Percentiles rank a stretch among this genome's conserved stretches.
Evolutionary conservation across 2,797 vertebrate species (phyloP).

Genomic region (Gouania willdenowi): DNA sequence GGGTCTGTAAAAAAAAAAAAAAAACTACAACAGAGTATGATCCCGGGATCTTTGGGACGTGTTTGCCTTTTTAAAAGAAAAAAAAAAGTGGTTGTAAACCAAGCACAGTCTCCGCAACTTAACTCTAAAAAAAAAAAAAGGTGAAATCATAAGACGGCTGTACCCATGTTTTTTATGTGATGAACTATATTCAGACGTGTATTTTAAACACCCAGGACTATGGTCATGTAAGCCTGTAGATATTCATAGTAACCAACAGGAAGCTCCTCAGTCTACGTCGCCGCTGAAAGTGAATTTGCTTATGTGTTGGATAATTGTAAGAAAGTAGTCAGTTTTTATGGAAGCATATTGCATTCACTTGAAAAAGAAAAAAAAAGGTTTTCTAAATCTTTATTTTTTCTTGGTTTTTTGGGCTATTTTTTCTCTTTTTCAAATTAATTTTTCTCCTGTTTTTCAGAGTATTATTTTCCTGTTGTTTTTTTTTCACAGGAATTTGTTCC

Average conservation of each 20-base stretch:
- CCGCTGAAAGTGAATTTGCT: conserved; percentile 41
- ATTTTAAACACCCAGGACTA: conserved; percentile 28
- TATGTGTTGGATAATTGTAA: conserved; percentile 18
- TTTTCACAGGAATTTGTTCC: too few species aligned
- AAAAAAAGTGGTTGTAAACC: conserved; percentile 65
- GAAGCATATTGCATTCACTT: too few species aligned
- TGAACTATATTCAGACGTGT: conserved; percentile 11
- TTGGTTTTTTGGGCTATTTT: too few species aligned
- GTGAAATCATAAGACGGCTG: conserved; percentile 20
- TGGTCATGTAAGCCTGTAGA: conserved; percentile 49
- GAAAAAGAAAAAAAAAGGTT: too few species aligned
- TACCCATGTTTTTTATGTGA: conserved; percentile 27
- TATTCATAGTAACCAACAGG: conserved; percentile 23
- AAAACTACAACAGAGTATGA: conserved; percentile 63
- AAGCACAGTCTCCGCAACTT: conserved; percentile 62
- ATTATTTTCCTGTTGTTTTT: too few species aligned
- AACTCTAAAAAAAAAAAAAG: conserved; percentile 49
- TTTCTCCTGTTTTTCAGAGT: too few species aligned
- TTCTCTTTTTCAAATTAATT: too few species aligned
- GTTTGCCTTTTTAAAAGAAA: conserved; percentile 64
- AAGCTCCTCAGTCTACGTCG: conserved; percentile 22
- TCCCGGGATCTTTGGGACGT: conserved; percentile 54
- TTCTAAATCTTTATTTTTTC: too few species aligned
- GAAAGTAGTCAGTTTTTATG: too few species aligned
- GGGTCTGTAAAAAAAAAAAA: conserved; percentile 67